phyloP scores from a whole-genome alignment of 2,797 vertebrate species.

The Rhodeus uyekii region DNA sequence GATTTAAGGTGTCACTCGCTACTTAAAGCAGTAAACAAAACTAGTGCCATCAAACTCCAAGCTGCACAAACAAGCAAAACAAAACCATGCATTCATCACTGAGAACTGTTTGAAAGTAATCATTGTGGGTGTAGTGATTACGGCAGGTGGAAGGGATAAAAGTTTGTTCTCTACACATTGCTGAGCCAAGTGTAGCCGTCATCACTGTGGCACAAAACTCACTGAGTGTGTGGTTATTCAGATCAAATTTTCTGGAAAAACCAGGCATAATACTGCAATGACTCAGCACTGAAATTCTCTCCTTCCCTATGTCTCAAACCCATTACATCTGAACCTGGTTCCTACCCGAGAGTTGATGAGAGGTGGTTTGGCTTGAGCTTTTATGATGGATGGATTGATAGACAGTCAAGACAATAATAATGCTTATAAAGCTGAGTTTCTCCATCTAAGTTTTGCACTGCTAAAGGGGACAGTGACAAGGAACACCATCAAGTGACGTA shows the following conservation, averaged over 20 bases:
- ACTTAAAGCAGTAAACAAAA: constrained; percentile 20
- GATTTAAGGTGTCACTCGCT: not conserved
- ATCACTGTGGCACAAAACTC: not conserved
- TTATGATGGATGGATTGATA: too few relatives aligned
- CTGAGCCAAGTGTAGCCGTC: constrained; percentile 8
- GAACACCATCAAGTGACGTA: too few relatives aligned
- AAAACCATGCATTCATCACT: constrained; percentile 69
- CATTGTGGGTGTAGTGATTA: constrained; percentile 56
- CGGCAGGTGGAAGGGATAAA: constrained; percentile 59
- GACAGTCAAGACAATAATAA: too few relatives aligned
- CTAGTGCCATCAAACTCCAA: constrained; percentile 14
- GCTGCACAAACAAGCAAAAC: constrained; percentile 43
- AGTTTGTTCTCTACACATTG: constrained; percentile 58
- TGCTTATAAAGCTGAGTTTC: too few relatives aligned
- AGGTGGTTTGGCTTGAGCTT: not conserved
- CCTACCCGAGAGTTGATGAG: too few relatives aligned
- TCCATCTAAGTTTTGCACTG: too few relatives aligned
- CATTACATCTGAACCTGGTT: not conserved
- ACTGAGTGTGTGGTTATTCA: not conserved
- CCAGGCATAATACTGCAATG: not conserved
- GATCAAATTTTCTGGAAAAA: constrained; percentile 1
- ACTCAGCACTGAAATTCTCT: constrained; percentile 3
- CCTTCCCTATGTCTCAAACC: not conserved
- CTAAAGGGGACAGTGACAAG: too few relatives aligned
- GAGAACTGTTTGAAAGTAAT: constrained; percentile 67